Base-by-base conservation (phyloP, 2,888 invertebrate species). In the Tenthredo notha region DNA sequence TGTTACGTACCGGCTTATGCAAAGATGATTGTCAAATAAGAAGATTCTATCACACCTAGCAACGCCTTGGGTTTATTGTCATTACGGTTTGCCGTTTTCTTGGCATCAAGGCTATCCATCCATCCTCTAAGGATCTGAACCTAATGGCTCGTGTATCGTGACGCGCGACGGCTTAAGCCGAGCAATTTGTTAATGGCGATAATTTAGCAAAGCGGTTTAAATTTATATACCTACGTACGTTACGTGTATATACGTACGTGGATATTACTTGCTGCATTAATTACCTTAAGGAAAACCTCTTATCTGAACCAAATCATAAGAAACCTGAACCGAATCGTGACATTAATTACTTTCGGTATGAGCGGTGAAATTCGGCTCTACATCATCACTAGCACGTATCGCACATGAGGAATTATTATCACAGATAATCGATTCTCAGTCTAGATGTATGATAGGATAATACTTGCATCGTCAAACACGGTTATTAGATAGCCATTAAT, bases 121-220 rank as follows among this genome's bases (percentile, higher is more conserved):
- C 65, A 67, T 84, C 50, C 67, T 37, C n/a, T 9, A 43, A 84
- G 84, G 77, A 78, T 75, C 84, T 18, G 65, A 75, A 37, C 37
- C 84, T 84, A 77, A 77, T 84, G 84, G 50, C 78, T 78, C 65
- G 58, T 80, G 80, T 58, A 61, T 80, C 80, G 80, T 58, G 80
- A 80, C 58, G 58, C 29, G 75, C 61, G 25, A 75, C 72, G 78
- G 72, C 85, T 85, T 84, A 72, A 86, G 85, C 83, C 61, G 54
- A 47, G 86, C 85, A 86, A 88, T 88, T 86, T 86, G 87, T 88
- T 88, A 85, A 87, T 86, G 86, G 84, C 85, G 86, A 86, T 87
- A 87, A 88, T 88, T 88, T 85, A 86, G 75, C 74, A 85, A 86
- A 86, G 87, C 86, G 86, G 87, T 86, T 85, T 88, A 86, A 87